Evolutionary conservation across 2,888 invertebrate species (phyloP), one percentile per base, ranked within the genome.

Genomic region (Epinotia bilunana): DNA sequence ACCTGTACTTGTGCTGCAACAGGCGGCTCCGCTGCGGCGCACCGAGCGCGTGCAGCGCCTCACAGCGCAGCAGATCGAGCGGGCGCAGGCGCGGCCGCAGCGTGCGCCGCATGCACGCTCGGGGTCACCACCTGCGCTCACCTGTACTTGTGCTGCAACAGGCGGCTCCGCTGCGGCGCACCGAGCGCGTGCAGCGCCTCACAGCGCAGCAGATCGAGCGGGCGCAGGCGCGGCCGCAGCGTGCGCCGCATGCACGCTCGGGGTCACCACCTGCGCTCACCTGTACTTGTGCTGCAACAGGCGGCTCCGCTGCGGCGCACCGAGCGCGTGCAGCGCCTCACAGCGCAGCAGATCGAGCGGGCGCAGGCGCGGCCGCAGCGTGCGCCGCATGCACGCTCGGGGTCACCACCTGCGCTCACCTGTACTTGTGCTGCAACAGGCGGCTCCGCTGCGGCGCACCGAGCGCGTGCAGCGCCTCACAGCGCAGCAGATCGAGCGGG

Each of bases 121-220:
- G n/a, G n/a, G n/a, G n/a, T n/a, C n/a, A n/a, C n/a, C n/a, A n/a
- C n/a, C n/a, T n/a, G n/a, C n/a, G 49, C 64, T 46, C 0, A 64
- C 97, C 96, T 95, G 88, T 98, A 98, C 91, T 99, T 98, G 86
- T 98, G 98, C 80, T 97, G 96, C 9, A 99, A 94, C 20, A 99
- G 95, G 18, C 99, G 92, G n/a, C 96, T 95, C 75, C 98, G 95
- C 0, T 98, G 97, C 53, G 97, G 96, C 57, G 96, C 95, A 77
- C 99, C 99, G 57, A 99, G 95, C 76, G 98, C 97, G 81, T 98
- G 97, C 74, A 99, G 95, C 90, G 98, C 98, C 91, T 99, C 99
- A 85, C 98, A 96, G 13, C 99, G 95, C 80, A 99, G 94, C 80
- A 99, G 92, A 94, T 99, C 99, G 12, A 97, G 87, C 73, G 95